Conservation (phyloP, 2,797 vertebrate species). For the Crocodylus rhombifer region DNA sequence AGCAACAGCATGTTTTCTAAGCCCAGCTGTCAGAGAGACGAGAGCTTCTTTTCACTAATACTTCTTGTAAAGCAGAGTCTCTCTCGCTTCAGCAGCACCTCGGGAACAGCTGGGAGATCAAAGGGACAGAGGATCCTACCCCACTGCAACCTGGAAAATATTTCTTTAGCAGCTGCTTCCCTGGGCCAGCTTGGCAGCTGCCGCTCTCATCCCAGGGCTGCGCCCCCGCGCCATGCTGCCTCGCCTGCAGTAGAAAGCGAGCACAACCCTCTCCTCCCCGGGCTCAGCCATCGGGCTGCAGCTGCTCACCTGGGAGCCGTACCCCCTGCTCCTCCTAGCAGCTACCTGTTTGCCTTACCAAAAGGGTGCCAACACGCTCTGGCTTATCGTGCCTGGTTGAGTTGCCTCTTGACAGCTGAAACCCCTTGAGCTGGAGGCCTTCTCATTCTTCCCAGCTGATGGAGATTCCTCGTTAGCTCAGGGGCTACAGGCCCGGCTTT, state of each 20-base stretch:
- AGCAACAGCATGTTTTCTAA: background rate
- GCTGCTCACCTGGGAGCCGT: rapidly evolving
- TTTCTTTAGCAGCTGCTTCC: background rate
- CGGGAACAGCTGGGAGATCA: background rate
- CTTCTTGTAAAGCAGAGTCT: background rate
- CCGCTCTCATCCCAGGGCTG: background rate
- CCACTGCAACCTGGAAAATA: rapidly evolving
- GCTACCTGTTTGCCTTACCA: rapidly evolving
- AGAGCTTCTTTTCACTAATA: background rate
- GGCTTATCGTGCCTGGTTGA: rapidly evolving
- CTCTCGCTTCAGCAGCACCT: rapidly evolving
- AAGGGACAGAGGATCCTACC: background rate
- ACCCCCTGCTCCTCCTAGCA: rapidly evolving
- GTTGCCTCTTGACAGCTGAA: rapidly evolving
- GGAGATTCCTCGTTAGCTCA: background rate
- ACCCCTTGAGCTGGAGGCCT: rapidly evolving
- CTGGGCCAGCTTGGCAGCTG: background rate
- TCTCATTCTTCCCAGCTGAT: background rate
- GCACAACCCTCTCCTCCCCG: no score
- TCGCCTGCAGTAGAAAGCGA: rapidly evolving
- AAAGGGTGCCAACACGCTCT: rapidly evolving
- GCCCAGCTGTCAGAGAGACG: background rate
- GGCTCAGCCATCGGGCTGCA: background rate
- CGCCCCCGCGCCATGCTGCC: rapidly evolving
- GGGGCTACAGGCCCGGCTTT: rapidly evolving